Evolutionary conservation across 2,797 vertebrate species (phyloP).

Genomic region (Masticophis lateralis): DNA sequence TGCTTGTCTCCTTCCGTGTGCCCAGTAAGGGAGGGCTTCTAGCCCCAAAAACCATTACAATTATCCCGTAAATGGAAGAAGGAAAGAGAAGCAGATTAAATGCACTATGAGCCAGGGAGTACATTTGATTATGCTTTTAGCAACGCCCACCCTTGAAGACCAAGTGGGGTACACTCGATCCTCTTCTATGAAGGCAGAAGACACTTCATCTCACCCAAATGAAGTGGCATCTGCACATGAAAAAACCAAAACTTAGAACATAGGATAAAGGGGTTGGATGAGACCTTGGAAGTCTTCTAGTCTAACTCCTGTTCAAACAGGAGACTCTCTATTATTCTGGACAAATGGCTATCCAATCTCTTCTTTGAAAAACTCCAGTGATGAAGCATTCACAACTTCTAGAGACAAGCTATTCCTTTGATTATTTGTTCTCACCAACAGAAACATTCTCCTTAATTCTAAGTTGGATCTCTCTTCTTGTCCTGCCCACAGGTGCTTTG

Average conservation of each 20-base stretch:
- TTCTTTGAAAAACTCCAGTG: not conserved
- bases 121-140: not conserved
- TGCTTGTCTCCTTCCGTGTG: not conserved
- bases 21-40: not conserved
- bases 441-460: not conserved
- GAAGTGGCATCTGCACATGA: not conserved
- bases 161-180: not conserved
- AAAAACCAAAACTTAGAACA: not conserved
- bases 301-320: not conserved
- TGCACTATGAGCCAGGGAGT: not conserved
- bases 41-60: not conserved
- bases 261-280: not conserved
- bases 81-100: not conserved
- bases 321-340: not conserved
- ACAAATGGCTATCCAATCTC: not conserved
- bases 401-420: not conserved
- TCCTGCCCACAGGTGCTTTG: not conserved
- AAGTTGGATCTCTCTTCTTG: not conserved
- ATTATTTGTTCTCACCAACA: not conserved
- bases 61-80: not conserved
- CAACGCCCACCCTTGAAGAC: not conserved
- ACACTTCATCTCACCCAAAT: not conserved
- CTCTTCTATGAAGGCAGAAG: not conserved
- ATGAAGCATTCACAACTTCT: not conserved
- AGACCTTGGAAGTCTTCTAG: not conserved